Evolutionary conservation across 1,140 invertebrate species (phyloP).

Genomic region (Euglossa dilemma): DNA sequence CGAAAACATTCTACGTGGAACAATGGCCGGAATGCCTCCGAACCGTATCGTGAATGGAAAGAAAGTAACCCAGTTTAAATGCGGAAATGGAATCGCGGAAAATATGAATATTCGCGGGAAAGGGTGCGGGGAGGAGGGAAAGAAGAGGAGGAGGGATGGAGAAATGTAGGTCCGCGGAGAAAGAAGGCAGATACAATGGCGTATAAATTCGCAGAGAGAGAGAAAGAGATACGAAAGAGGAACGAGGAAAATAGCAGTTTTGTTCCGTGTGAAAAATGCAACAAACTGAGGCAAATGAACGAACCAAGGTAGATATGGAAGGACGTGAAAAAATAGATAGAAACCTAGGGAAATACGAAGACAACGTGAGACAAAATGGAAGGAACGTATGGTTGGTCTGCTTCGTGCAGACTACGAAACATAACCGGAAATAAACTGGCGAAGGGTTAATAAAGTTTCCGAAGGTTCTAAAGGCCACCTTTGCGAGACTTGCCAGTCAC

Average conservation of each 20-base stretch:
- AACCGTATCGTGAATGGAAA: background rate
- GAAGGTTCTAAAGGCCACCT: background rate
- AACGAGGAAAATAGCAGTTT: background rate
- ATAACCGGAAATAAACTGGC: background rate
- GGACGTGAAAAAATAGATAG: background rate
- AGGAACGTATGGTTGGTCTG: background rate
- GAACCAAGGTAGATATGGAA: background rate
- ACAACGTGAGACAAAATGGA: background rate
- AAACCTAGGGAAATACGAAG: background rate
- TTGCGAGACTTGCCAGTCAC: background rate
- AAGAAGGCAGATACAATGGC: background rate
- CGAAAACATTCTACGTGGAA: constrained; percentile 15
- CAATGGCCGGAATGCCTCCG: constrained; percentile 10
- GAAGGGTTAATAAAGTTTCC: background rate
- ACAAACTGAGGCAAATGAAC: background rate
- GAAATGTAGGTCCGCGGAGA: constrained; percentile 9
- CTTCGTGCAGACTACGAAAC: background rate
- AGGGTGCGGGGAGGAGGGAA: too few species aligned
- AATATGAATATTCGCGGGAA: constrained; percentile 27
- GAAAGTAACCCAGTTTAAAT: constrained; percentile 19
- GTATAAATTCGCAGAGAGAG: constrained; percentile 12
- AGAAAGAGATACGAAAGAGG: background rate
- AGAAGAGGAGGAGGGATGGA: too few species aligned
- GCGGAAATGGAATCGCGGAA: constrained; percentile 19
- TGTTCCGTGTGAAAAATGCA: background rate